Evolutionary conservation across 2,113 vertebrate species (phyloP).

Genomic region (Larimichthys polyactis): DNA sequence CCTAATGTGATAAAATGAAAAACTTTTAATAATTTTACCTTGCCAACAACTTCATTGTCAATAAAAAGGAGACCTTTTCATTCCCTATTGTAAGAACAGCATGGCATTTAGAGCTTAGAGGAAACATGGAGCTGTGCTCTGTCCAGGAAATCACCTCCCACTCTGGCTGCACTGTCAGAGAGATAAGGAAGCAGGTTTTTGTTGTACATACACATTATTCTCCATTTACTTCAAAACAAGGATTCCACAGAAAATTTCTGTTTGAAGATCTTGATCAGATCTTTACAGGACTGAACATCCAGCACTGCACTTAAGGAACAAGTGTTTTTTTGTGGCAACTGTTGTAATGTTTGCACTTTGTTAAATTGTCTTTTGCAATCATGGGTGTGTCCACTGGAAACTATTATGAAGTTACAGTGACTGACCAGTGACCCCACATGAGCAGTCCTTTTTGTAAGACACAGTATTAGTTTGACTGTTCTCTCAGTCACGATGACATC

Average conservation of each 20-base stretch:
- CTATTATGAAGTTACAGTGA: constrained; percentile 10
- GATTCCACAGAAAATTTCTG: neutral
- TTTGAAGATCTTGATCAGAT: neutral
- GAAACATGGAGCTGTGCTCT: constrained; percentile 66
- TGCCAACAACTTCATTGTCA: neutral
- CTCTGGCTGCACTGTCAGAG: constrained; percentile 32
- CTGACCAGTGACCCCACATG: neutral
- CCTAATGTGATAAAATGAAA: neutral
- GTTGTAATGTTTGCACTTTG: neutral
- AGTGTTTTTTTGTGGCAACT: neutral
- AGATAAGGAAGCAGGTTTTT: constrained; percentile 67
- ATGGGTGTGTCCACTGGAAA: constrained; percentile 4
- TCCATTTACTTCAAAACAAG: neutral
- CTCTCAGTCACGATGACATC: constrained; percentile 15
- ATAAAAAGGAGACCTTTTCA: constrained; percentile 28
- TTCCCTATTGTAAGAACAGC: constrained; percentile 33
- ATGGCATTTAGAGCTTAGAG: constrained; percentile 54
- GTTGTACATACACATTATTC: constrained; percentile 26
- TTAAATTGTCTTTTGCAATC: constrained; percentile 2
- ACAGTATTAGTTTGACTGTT: neutral
- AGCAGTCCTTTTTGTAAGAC: constrained; percentile 11
- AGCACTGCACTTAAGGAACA: neutral
- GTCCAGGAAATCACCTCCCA: constrained; percentile 77
- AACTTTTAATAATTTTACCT: neutral
- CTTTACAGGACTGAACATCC: neutral